These are phyloP conservation scores for Agonopterix alstromeriana DNA, from an alignment of 2,888 invertebrate genomes.

Conservation along the genomic window DNA sequence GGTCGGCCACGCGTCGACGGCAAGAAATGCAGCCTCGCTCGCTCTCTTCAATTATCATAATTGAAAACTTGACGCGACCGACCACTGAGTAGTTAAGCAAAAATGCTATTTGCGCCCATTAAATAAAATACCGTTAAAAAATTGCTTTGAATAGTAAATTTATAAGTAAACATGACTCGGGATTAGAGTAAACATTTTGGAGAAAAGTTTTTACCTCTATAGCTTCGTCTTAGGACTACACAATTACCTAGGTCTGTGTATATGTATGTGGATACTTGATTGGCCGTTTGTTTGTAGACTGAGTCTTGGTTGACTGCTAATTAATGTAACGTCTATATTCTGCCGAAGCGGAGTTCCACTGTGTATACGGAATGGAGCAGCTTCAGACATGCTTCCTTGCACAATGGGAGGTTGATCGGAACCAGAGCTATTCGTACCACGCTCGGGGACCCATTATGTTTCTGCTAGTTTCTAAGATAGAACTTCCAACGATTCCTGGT, in stretches of 20 bases:
- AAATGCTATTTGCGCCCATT: slow-evolving; percentile 16
- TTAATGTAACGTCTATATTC: slow-evolving; percentile 39
- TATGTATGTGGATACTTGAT: slow-evolving; percentile 23
- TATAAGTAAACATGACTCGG: too few relatives aligned
- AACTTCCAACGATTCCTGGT: slow-evolving; percentile 12
- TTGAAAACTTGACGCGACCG: slow-evolving; percentile 37
- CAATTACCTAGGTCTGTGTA: too few relatives aligned
- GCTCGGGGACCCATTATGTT: slow-evolving; percentile 16
- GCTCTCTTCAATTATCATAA: slow-evolving; percentile 44
- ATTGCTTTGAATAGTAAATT: too few relatives aligned
- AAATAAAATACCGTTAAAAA: slow-evolving; percentile 15
- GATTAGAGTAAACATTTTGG: too few relatives aligned
- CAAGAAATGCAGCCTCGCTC: slow-evolving; percentile 37
- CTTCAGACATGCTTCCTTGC: slow-evolving; percentile 12
- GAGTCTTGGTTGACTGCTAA: slow-evolving; percentile 28
- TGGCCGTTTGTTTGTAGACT: slow-evolving; percentile 28
- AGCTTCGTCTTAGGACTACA: too few relatives aligned
- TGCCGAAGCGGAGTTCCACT: slow-evolving; percentile 11
- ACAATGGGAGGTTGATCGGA: slow-evolving; percentile 14
- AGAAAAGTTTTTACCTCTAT: too few relatives aligned
- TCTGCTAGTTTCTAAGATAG: slow-evolving; percentile 10
- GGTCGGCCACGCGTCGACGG: slow-evolving; percentile 28
- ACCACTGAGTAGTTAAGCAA: slow-evolving; percentile 21
- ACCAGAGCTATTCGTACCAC: slow-evolving; percentile 7
- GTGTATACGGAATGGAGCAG: not conserved